phyloP scores from a whole-genome alignment of 2,113 vertebrate genomes.

The Pogona vitticeps region DNA sequence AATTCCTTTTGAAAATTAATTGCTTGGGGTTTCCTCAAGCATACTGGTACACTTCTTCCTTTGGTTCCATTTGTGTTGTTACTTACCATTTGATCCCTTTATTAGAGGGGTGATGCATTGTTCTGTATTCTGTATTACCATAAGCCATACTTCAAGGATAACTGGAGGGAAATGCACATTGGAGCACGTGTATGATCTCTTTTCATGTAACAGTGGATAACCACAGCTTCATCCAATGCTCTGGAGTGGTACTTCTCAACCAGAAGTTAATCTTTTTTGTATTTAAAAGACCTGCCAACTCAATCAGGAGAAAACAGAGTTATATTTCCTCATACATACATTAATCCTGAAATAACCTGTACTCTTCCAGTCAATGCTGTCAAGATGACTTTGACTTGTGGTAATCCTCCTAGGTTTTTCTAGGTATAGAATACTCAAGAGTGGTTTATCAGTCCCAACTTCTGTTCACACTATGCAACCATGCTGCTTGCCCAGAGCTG shows the following conservation, averaged over 20 bases:
- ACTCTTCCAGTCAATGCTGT: not conserved
- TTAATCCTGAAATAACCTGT: not conserved
- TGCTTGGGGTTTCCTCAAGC: not conserved
- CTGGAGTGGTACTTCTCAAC: not conserved
- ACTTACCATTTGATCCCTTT: not conserved
- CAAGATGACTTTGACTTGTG: not conserved
- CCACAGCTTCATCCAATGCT: not conserved
- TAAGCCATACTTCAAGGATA: not conserved
- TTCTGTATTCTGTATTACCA: not conserved
- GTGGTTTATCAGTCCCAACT: too few relatives aligned
- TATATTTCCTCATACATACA: not conserved
- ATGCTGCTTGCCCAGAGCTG: too few relatives aligned
- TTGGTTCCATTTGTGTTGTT: not conserved
- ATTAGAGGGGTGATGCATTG: not conserved
- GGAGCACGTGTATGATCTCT: not conserved
- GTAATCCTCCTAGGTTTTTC: too few relatives aligned
- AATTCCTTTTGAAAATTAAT: not conserved
- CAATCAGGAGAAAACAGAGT: not conserved
- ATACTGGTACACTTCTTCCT: not conserved
- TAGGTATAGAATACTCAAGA: too few relatives aligned
- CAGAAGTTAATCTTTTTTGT: not conserved
- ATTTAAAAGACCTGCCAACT: not conserved
- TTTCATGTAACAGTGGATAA: not conserved
- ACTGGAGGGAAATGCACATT: not conserved
- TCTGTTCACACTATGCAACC: too few relatives aligned